These are phyloP conservation scores for Arbacia lixula DNA, from an alignment of 53 echinoderm and acorn worm genomes.

Conservation along the genomic window DNA sequence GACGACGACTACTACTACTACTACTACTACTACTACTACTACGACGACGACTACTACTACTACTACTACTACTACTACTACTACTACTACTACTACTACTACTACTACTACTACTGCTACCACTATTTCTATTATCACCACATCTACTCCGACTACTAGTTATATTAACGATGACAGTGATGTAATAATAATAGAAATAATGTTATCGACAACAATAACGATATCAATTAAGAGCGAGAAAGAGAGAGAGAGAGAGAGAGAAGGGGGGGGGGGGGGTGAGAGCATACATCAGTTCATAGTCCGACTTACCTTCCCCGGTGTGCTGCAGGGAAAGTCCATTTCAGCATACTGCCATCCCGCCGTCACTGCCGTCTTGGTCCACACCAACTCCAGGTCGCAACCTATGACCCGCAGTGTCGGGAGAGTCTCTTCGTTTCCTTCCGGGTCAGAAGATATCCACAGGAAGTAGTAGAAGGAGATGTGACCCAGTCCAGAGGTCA, in stretches of 20 bases:
- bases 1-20: background rate
- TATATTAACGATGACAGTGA: too few species aligned
- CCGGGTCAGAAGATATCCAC: conserved; percentile 45
- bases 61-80: conserved; percentile 7
- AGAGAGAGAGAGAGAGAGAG: too few species aligned
- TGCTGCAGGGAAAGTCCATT: background rate
- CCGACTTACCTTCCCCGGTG: conserved; percentile 8
- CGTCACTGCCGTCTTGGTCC: conserved; percentile 2
- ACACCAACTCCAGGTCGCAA: conserved; percentile 28
- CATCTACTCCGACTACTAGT: too few species aligned
- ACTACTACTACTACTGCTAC: conserved; percentile 14
- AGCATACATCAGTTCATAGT: too few species aligned
- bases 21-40: conserved; percentile 25
- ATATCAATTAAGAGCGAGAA: too few species aligned
- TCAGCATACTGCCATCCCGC: conserved; percentile 1
- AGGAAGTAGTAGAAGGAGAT: conserved; percentile 35
- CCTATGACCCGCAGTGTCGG: conserved; percentile 29
- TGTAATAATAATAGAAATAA: too few species aligned
- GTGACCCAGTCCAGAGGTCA: conserved; percentile 26
- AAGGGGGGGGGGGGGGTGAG: too few species aligned
- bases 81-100: conserved; percentile 1
- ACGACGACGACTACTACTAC: conserved; percentile 6
- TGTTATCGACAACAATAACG: too few species aligned
- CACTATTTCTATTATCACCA: too few species aligned
- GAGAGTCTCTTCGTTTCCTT: conserved; percentile 21